phyloP scores from a whole-genome alignment of 92 coral and sea anemone species.

The Actinostola sp. region DNA sequence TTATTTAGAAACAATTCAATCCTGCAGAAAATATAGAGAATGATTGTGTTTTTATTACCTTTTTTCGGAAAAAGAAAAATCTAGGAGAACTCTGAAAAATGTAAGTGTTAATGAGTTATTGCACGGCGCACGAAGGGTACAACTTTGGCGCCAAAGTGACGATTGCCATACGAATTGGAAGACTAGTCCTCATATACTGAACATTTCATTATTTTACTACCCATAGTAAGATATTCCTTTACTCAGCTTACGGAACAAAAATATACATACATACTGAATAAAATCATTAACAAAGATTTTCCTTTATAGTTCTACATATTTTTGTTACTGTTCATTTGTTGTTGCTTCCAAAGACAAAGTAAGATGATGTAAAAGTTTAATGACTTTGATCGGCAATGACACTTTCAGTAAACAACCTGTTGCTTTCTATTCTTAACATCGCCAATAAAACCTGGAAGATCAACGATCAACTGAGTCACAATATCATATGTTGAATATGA shows the following conservation, averaged over 20 bases:
- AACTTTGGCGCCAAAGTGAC: not conserved
- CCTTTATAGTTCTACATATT: no score
- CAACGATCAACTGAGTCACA: slow-evolving; percentile 23
- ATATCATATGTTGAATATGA: no score
- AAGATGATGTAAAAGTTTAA: not conserved
- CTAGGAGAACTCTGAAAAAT: no score
- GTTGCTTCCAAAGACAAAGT: not conserved
- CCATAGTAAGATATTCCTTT: no score
- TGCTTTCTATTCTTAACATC: not conserved
- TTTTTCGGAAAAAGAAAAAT: no score
- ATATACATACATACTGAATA: no score
- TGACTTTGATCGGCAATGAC: not conserved
- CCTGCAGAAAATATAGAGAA: no score
- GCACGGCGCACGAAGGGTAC: no score
- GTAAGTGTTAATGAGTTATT: no score
- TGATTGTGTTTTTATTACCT: not conserved
- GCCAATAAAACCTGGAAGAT: slow-evolving; percentile 1
- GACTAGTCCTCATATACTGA: not conserved
- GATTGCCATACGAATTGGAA: not conserved
- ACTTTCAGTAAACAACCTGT: not conserved
- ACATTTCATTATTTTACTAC: not conserved
- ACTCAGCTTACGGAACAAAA: no score
- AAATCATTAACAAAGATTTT: no score
- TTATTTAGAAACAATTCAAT: no score
- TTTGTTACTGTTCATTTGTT: not conserved